Conservation (phyloP, 2,113 vertebrate genomes). For the Tyto alba region DNA sequence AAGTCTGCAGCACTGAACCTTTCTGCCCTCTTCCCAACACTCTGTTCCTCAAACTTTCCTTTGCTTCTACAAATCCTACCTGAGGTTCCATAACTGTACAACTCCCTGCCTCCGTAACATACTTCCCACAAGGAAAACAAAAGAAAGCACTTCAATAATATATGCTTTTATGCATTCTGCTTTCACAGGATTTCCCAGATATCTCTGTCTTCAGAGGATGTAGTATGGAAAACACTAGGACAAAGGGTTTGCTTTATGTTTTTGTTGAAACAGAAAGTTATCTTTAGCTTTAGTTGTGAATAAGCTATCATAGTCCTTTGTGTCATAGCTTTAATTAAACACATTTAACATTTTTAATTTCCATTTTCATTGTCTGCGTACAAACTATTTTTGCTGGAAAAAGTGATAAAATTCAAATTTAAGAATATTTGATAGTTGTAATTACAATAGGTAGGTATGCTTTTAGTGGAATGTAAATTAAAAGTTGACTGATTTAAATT, state of each 20-base stretch:
- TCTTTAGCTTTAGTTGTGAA: background rate
- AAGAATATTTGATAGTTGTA: background rate
- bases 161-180: background rate
- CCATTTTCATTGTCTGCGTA: background rate
- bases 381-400: background rate
- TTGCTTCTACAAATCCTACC: background rate
- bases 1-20: background rate
- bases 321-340: background rate
- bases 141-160: background rate
- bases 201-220: background rate
- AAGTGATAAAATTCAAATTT: background rate
- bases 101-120: background rate
- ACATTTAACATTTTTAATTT: background rate
- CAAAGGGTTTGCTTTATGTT: background rate
- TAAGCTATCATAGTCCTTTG: background rate
- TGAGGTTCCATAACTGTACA: background rate
- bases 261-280: background rate
- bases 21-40: background rate
- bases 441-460: background rate
- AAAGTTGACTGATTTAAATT: background rate
- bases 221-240: background rate
- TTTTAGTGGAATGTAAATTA: background rate
- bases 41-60: background rate
- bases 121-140: background rate
- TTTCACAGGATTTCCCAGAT: background rate